Evolutionary conservation across 2,797 vertebrate species (phyloP).

Genomic region (Echeneis naucrates): DNA sequence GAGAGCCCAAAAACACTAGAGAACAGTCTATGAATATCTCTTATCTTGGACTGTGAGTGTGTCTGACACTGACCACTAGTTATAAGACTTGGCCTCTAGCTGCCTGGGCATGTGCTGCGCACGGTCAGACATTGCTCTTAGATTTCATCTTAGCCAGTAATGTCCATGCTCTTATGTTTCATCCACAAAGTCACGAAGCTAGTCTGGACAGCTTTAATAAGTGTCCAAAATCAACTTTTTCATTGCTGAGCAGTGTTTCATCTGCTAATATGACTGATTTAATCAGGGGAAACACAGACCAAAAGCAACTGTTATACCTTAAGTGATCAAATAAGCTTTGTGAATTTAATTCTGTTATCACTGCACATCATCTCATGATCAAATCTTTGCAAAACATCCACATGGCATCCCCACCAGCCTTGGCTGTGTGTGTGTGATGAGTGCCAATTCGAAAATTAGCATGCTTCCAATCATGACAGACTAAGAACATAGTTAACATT

Average conservation of each 20-base stretch:
- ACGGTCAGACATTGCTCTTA: constrained; percentile 36
- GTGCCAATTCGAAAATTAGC: background rate
- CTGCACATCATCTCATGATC: background rate
- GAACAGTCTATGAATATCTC: constrained; percentile 42
- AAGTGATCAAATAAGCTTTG: background rate
- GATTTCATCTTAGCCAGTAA: constrained; percentile 51
- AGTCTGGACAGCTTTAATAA: constrained; percentile 37
- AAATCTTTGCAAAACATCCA: background rate
- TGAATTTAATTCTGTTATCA: background rate
- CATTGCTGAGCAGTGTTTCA: background rate
- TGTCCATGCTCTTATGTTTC: constrained; percentile 39
- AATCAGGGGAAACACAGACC: background rate
- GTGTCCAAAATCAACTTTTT: constrained; percentile 34
- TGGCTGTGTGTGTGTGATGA: background rate
- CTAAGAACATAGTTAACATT: background rate
- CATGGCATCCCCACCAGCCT: background rate
- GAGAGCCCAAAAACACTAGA: constrained; percentile 1
- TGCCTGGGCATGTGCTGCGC: constrained; percentile 50
- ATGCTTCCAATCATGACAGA: too few relatives aligned
- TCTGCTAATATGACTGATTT: constrained; percentile 6
- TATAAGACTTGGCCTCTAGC: constrained; percentile 31
- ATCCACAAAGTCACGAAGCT: constrained; percentile 19
- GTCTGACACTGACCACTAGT: constrained; percentile 49
- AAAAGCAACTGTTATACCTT: background rate
- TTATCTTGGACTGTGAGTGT: constrained; percentile 38